These are phyloP conservation scores for Schizothorax lantsangensis DNA, from an alignment of 2,797 vertebrate species.

Conservation along the genomic window DNA sequence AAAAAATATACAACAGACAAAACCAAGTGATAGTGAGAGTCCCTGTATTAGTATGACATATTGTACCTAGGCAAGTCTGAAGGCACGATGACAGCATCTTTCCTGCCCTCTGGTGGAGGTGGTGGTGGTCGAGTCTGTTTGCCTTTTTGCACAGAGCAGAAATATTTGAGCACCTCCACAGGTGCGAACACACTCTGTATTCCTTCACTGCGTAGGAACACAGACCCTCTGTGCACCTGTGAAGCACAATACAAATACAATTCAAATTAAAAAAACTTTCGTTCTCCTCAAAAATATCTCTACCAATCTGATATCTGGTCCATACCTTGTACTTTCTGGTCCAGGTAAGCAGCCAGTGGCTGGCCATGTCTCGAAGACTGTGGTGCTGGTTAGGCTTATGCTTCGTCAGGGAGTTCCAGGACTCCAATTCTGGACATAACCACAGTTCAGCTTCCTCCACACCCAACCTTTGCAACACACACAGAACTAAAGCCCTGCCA, in stretches of 20 bases:
- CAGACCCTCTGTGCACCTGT: constrained; percentile 60
- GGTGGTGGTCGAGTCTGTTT: constrained; percentile 43
- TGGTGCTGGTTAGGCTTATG: constrained; percentile 56
- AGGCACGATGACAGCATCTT: constrained; percentile 64
- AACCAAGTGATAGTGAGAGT: not conserved
- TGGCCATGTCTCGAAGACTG: constrained; percentile 61
- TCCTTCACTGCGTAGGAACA: constrained; percentile 21
- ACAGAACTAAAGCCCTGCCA: constrained; percentile 61
- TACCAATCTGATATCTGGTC: constrained; percentile 53
- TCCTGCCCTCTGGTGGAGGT: constrained; percentile 37
- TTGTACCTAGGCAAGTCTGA: constrained; percentile 59
- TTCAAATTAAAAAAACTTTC: not conserved
- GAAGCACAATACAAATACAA: not conserved
- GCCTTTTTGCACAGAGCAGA: constrained; percentile 67
- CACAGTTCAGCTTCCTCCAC: constrained; percentile 67
- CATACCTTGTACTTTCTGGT: constrained; percentile 71
- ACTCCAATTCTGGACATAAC: constrained; percentile 67
- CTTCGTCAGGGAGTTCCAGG: constrained; percentile 62
- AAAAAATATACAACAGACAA: not conserved
- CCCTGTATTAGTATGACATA: not conserved
- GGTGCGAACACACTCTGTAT: constrained; percentile 34
- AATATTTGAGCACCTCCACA: constrained; percentile 73
- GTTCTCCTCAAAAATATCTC: constrained; percentile 26
- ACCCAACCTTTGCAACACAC: constrained; percentile 63
- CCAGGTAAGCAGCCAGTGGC: constrained; percentile 71